Percentiles rank a stretch among this genome's conserved stretches.
Conservation (phyloP, 2,797 vertebrate genomes). For the Sebastes trivittatus region DNA sequence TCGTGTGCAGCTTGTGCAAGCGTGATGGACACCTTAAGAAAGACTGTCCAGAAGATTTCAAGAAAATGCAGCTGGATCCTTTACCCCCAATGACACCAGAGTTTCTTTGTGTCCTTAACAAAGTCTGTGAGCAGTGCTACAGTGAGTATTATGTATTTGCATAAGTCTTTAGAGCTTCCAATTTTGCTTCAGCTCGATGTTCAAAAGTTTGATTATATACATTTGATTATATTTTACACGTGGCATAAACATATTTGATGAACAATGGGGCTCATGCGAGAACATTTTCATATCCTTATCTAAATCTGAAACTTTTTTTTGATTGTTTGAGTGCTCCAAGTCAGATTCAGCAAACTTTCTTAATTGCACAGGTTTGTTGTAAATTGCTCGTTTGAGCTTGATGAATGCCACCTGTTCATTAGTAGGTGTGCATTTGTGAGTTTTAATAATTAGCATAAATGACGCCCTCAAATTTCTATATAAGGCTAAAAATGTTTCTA, state of each 20-base stretch:
- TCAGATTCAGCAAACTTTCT: neutral
- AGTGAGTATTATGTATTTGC: conserved; percentile 79
- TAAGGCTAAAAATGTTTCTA: neutral
- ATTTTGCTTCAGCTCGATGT: neutral
- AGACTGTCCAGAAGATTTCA: conserved; percentile 97
- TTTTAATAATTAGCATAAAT: neutral
- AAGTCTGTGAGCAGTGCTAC: conserved; percentile 92
- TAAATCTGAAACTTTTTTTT: neutral
- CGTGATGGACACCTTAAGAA: conserved; percentile 93
- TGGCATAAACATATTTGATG: neutral
- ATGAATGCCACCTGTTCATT: conserved; percentile 1
- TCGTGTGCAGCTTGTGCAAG: conserved; percentile 94
- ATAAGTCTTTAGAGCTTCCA: neutral
- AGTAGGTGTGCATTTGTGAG: neutral
- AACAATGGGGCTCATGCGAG: neutral
- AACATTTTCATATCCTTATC: neutral
- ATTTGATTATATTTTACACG: neutral
- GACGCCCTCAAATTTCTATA: neutral
- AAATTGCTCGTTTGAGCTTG: neutral
- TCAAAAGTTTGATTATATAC: neutral
- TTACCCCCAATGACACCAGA: conserved; percentile 86
- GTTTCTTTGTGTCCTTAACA: conserved; percentile 86
- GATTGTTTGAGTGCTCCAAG: neutral
- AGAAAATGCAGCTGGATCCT: conserved; percentile 90
- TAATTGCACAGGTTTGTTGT: neutral